Percentiles rank a stretch among this genome's conserved stretches.
phyloP scores from a whole-genome alignment of 2,113 vertebrate species.

The Bufo gargarizans region DNA sequence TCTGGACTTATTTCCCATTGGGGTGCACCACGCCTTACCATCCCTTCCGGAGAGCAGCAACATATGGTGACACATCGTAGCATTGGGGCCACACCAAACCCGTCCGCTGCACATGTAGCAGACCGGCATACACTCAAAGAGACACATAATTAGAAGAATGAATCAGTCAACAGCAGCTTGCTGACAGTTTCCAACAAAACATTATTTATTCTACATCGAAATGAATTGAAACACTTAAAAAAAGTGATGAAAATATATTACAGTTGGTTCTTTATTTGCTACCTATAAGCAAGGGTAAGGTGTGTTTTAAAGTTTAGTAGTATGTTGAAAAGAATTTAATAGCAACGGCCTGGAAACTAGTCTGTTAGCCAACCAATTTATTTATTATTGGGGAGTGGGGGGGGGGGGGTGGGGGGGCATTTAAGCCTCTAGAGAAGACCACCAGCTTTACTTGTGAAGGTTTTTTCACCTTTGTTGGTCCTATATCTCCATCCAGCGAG shows the following conservation, averaged over 20 bases:
- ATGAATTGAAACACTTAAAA: background rate
- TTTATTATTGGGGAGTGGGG: background rate
- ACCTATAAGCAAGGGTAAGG: background rate
- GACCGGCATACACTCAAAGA: background rate
- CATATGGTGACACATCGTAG: too few relatives aligned
- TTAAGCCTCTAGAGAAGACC: background rate
- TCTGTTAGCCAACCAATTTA: background rate
- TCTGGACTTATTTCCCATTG: too few relatives aligned
- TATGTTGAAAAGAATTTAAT: background rate
- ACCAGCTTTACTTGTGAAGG: background rate
- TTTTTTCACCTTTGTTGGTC: conserved; percentile 1
- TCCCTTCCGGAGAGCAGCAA: too few relatives aligned
- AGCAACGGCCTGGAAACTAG: too few relatives aligned
- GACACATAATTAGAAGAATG: background rate
- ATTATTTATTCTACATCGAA: background rate
- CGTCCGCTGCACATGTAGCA: background rate
- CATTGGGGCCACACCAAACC: too few relatives aligned
- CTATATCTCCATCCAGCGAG: conserved; percentile 21
- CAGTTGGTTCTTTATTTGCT: background rate
- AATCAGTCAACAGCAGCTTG: background rate
- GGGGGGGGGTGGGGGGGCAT: background rate
- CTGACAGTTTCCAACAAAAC: background rate
- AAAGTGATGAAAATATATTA: background rate
- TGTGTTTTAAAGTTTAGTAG: background rate
- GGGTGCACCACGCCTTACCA: too few relatives aligned